These are phyloP conservation scores for Schlechtendalia chinensis DNA, from an alignment of 1,140 invertebrate genomes.

Conservation along the genomic window DNA sequence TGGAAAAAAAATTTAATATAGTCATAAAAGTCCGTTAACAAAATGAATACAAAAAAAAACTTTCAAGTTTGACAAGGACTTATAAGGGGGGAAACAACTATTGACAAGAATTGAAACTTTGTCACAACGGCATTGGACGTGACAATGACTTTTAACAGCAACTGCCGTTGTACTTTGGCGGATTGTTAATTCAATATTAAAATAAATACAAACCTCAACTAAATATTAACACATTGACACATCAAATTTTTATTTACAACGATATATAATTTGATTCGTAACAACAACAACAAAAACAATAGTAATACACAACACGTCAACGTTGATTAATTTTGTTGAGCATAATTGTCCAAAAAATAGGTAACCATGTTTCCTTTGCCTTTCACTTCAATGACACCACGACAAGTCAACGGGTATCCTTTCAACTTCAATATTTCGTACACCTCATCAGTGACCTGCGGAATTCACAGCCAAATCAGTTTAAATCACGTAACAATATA, in stretches of 20 bases:
- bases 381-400: constrained; percentile 85
- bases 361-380: constrained; percentile 95
- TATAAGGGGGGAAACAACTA: background rate
- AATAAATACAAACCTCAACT: background rate
- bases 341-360: constrained; percentile 72
- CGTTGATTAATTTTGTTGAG: constrained; percentile 38
- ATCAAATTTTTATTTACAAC: constrained; percentile 28
- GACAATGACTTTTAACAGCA: too few relatives aligned
- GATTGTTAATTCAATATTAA: background rate
- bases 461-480: constrained; percentile 41
- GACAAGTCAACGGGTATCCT: constrained; percentile 74
- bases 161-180: background rate
- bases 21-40: background rate
- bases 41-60: background rate
- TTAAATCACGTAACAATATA: too few relatives aligned
- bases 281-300: constrained; percentile 23
- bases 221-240: constrained; percentile 1
- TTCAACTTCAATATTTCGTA: constrained; percentile 72
- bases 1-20: background rate
- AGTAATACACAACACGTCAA: constrained; percentile 18
- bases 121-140: too few relatives aligned
- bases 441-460: constrained; percentile 82
- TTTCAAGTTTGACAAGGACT: background rate
- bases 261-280: constrained; percentile 17
- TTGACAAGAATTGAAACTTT: background rate